Percentiles rank a stretch among this genome's conserved stretches.
Conservation (phyloP, 2,888 invertebrate species). For the Scaptomyza reducta region DNA sequence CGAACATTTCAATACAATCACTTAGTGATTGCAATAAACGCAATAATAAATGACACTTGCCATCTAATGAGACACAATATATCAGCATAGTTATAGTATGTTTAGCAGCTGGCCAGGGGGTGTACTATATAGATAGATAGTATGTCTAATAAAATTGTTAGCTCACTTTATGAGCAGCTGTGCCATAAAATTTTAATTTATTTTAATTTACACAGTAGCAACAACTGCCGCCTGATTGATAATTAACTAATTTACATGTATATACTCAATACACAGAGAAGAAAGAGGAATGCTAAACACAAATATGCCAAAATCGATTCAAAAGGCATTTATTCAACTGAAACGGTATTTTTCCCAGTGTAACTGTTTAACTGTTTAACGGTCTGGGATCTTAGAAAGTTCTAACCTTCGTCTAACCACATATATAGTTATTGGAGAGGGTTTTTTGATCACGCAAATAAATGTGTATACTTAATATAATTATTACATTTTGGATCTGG, state of each 20-base stretch:
- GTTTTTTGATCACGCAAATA: slow-evolving; percentile 14
- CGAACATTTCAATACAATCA: slow-evolving; percentile 15
- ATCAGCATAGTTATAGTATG: slow-evolving; percentile 50
- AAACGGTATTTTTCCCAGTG: neutral
- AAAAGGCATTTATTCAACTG: neutral
- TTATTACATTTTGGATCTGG: slow-evolving; percentile 5
- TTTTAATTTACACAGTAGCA: slow-evolving; percentile 60
- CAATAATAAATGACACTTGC: slow-evolving; percentile 14
- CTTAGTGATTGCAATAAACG: neutral
- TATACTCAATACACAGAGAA: slow-evolving; percentile 10
- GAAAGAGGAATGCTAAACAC: neutral
- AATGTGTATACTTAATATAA: slow-evolving; percentile 2
- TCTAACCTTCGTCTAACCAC: slow-evolving; percentile 21
- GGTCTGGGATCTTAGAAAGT: slow-evolving; percentile 36
- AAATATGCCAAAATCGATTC: neutral
- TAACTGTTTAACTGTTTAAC: slow-evolving; percentile 14
- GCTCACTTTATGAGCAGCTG: slow-evolving; percentile 70
- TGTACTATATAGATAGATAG: slow-evolving; percentile 3
- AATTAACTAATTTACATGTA: slow-evolving; percentile 14
- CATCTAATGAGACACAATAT: slow-evolving; percentile 36
- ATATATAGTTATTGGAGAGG: slow-evolving; percentile 11
- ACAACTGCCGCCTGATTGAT: slow-evolving; percentile 10
- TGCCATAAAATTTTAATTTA: slow-evolving; percentile 72
- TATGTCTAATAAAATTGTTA: slow-evolving; percentile 70
- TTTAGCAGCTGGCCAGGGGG: slow-evolving; percentile 22